phyloP scores from a whole-genome alignment of 35 echinoderm and acorn worm species.

The Lytechinus pictus region DNA sequence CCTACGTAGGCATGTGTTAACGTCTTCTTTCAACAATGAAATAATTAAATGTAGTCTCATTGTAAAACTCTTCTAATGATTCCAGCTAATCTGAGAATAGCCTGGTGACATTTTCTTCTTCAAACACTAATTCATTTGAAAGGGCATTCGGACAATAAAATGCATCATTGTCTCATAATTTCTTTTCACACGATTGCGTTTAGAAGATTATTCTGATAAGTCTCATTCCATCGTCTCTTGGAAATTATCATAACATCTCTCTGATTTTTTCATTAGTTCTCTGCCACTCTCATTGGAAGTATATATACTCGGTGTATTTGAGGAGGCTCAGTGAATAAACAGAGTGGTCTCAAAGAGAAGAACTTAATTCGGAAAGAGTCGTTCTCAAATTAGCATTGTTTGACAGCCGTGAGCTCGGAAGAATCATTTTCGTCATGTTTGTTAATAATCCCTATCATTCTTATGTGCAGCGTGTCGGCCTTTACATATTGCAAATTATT shows the following conservation, averaged over 20 bases:
- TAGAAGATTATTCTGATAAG: background rate
- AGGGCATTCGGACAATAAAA: background rate
- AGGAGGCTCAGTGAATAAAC: background rate
- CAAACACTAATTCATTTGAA: background rate
- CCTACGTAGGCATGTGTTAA: too few species aligned
- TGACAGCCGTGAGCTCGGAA: background rate
- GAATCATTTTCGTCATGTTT: background rate
- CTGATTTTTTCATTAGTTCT: background rate
- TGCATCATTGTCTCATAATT: background rate
- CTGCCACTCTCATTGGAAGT: background rate
- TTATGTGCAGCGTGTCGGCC: too few species aligned
- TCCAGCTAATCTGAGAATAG: too few species aligned
- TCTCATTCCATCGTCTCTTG: background rate
- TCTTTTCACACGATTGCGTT: background rate
- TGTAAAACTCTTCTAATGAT: too few species aligned
- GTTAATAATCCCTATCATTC: too few species aligned
- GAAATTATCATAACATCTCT: background rate
- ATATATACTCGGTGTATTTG: background rate
- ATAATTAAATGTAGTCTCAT: too few species aligned
- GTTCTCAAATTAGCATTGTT: constrained; percentile 13
- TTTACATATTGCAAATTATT: too few species aligned
- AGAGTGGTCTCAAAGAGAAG: background rate
- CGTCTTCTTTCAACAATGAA: too few species aligned
- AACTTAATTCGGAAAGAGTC: background rate
- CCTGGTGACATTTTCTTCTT: too few species aligned